Evolutionary conservation across 2,797 vertebrate species (phyloP).

Genomic region (Acestrorhynchus altus): DNA sequence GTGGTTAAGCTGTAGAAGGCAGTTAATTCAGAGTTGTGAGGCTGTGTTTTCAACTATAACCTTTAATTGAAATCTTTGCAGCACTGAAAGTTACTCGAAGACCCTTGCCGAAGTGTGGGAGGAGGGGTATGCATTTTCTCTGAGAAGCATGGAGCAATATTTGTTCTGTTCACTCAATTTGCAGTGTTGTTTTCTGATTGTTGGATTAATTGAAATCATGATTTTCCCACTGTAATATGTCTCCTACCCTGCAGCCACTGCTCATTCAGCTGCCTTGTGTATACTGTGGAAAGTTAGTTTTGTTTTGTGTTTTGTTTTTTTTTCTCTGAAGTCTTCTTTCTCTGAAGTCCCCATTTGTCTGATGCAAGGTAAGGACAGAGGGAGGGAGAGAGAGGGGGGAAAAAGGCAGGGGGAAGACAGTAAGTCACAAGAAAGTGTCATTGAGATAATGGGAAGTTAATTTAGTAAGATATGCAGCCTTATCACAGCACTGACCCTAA

Average conservation of each 20-base stretch:
- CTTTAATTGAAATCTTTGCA: background rate
- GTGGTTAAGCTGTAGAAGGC: background rate
- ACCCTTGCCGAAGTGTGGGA: background rate
- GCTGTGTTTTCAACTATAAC: background rate
- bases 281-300: constrained; percentile 5
- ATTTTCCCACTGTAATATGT: constrained; percentile 18
- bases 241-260: background rate
- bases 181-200: background rate
- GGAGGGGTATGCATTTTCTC: constrained; percentile 4
- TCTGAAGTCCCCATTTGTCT: constrained; percentile 18
- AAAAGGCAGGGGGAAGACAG: background rate
- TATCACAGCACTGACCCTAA: constrained; percentile 74
- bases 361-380: constrained; percentile 27
- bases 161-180: background rate
- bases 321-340: background rate
- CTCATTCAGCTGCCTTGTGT: constrained; percentile 27
- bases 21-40: background rate
- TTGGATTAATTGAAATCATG: constrained; percentile 22
- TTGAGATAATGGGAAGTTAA: constrained; percentile 77
- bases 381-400: constrained; percentile 23
- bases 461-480: constrained; percentile 63
- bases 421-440: constrained; percentile 57
- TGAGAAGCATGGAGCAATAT: background rate
- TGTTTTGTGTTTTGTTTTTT: background rate
- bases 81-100: background rate